Percentiles rank a stretch among this genome's conserved stretches.
Evolutionary conservation across 2,113 vertebrate species (phyloP).

Genomic region (Stegostoma tigrinum): DNA sequence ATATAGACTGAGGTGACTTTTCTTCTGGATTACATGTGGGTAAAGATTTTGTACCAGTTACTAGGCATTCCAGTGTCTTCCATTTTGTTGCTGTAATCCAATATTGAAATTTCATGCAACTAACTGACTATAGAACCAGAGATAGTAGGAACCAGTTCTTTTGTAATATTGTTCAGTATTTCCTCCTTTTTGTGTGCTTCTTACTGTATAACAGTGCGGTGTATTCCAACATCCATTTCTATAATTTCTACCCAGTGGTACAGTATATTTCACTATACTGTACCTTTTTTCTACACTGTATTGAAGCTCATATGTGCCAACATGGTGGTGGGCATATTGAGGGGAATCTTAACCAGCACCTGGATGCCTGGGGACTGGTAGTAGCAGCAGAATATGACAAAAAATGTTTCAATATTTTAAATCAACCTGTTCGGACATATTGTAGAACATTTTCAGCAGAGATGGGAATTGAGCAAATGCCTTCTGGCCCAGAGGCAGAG

Average conservation of each 20-base stretch:
- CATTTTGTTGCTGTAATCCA: neutral
- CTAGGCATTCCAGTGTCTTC: neutral
- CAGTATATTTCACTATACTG: neutral
- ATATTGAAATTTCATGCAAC: too few relatives aligned
- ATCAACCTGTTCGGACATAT: too few relatives aligned
- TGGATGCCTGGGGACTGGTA: neutral
- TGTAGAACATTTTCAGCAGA: too few relatives aligned
- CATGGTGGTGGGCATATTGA: neutral
- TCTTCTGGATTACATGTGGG: neutral
- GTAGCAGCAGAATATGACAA: too few relatives aligned
- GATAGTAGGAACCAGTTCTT: too few relatives aligned
- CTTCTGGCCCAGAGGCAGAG: too few relatives aligned
- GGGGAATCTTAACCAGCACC: neutral
- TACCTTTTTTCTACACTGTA: neutral
- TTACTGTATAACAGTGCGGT: neutral
- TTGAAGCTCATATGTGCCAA: neutral
- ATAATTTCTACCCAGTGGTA: neutral
- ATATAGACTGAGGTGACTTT: neutral
- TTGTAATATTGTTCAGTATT: neutral
- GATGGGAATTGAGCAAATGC: too few relatives aligned
- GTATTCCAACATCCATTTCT: neutral
- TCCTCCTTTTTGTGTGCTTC: neutral
- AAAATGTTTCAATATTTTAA: too few relatives aligned
- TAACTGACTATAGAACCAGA: too few relatives aligned
- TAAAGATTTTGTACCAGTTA: neutral